These are phyloP conservation scores for Drosophila sordidula DNA, from an alignment of 2,888 invertebrate species.

Conservation along the genomic window DNA sequence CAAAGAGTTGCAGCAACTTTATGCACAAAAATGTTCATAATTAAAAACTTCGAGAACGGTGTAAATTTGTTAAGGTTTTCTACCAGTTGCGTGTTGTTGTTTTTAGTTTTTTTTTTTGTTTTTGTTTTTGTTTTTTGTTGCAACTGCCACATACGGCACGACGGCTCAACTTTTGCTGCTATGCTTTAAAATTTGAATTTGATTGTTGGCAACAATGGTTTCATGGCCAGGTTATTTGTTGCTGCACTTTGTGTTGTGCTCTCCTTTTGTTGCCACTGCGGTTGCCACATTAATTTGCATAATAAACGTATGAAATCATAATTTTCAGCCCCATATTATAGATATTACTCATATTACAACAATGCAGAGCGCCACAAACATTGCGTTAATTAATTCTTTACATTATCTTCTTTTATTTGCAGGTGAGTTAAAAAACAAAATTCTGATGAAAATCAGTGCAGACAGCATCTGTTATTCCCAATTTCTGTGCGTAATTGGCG, in stretches of 20 bases:
- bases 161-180: slow-evolving; percentile 28
- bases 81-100: slow-evolving; percentile 39
- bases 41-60: slow-evolving; percentile 42
- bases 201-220: slow-evolving; percentile 61
- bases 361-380: slow-evolving; percentile 15
- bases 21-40: slow-evolving; percentile 47
- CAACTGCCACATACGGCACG: slow-evolving; percentile 21
- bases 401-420: slow-evolving; percentile 34
- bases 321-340: slow-evolving; percentile 17
- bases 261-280: slow-evolving; percentile 14
- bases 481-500: too few relatives aligned
- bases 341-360: slow-evolving; percentile 22
- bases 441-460: neutral
- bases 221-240: slow-evolving; percentile 58
- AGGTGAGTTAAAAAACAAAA: slow-evolving; percentile 38
- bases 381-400: slow-evolving; percentile 42
- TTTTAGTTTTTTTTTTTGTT: neutral
- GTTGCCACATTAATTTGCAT: slow-evolving; percentile 62
- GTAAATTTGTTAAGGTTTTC: slow-evolving; percentile 21
- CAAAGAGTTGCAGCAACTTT: slow-evolving; percentile 42
- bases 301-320: slow-evolving; percentile 29
- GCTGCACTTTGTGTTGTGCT: slow-evolving; percentile 6
- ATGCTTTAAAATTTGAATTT: slow-evolving; percentile 53
- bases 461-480: neutral
- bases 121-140: neutral